Percentiles rank a stretch among this genome's conserved stretches.
Evolutionary conservation across 2,888 invertebrate genomes (phyloP).

Genomic region (Slavum lentiscoides): DNA sequence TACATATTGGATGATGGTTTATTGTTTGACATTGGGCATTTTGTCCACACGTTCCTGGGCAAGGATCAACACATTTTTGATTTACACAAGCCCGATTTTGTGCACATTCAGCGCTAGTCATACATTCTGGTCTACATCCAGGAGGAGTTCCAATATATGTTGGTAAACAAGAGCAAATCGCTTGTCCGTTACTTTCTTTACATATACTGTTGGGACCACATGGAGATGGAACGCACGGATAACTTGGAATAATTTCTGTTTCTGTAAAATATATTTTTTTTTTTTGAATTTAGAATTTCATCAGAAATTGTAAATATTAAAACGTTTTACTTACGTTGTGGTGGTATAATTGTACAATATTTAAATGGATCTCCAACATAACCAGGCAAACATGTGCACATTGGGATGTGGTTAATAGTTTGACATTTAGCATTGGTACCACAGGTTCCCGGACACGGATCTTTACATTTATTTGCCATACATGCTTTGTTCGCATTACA

Average conservation of each 20-base stretch:
- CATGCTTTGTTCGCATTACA: slow-evolving; percentile 67
- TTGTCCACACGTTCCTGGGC: slow-evolving; percentile 63
- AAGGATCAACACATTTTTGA: slow-evolving; percentile 63
- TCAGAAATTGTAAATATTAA: background rate
- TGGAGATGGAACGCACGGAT: slow-evolving; percentile 63
- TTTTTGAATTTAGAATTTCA: background rate
- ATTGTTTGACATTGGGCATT: slow-evolving; percentile 64
- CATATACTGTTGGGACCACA: slow-evolving; percentile 64
- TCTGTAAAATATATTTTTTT: slow-evolving; percentile 30
- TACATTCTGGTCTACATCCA: slow-evolving; percentile 67
- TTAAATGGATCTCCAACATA: slow-evolving; percentile 59
- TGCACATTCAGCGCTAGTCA: slow-evolving; percentile 61
- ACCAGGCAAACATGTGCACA: slow-evolving; percentile 61
- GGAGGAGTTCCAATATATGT: slow-evolving; percentile 77
- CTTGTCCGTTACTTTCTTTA: slow-evolving; percentile 59
- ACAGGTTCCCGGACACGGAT: slow-evolving; percentile 61
- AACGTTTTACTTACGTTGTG: slow-evolving; percentile 42
- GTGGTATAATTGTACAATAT: slow-evolving; percentile 55
- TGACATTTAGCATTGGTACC: slow-evolving; percentile 60
- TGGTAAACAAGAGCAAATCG: slow-evolving; percentile 63
- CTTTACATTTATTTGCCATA: slow-evolving; percentile 60
- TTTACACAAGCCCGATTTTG: slow-evolving; percentile 61
- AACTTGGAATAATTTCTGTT: slow-evolving; percentile 56
- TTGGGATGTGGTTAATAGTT: slow-evolving; percentile 62
- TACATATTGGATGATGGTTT: slow-evolving; percentile 64